Conservation (phyloP, 2,888 invertebrate species). For the Xylocampa areola region DNA sequence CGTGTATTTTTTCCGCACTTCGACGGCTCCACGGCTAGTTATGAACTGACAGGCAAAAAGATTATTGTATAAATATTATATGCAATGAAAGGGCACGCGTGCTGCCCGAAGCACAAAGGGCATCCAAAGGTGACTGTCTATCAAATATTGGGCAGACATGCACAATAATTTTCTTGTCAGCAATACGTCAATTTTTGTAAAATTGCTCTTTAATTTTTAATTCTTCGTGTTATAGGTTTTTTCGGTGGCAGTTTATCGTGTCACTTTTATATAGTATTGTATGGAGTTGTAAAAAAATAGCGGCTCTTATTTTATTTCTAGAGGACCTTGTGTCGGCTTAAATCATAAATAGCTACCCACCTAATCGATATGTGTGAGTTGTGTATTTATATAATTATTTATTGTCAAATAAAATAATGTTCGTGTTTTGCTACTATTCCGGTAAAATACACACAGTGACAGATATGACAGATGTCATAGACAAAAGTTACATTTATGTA, state of each 20-base stretch:
- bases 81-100: conserved; percentile 71
- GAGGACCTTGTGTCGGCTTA: too few relatives aligned
- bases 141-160: conserved; percentile 65
- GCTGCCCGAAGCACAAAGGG: conserved; percentile 64
- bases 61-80: conserved; percentile 73
- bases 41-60: conserved; percentile 58
- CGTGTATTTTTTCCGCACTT: conserved; percentile 39
- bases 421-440: conserved; percentile 19
- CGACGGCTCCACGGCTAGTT: conserved; percentile 42
- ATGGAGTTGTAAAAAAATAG: not conserved
- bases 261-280: not conserved
- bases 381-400: not conserved
- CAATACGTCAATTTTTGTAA: conserved; percentile 55
- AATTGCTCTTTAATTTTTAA: conserved; percentile 53
- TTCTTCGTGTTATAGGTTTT: conserved; percentile 25
- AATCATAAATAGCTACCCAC: too few relatives aligned
- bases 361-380: too few relatives aligned
- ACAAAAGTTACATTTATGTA: conserved; percentile 41
- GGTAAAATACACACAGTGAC: conserved; percentile 30
- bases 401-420: not conserved
- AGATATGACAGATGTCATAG: conserved; percentile 53
- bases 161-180: conserved; percentile 73
- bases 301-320: not conserved
- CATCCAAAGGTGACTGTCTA: conserved; percentile 76
- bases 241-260: conserved; percentile 10